Evolutionary conservation across 2,797 vertebrate genomes (phyloP).

Genomic region (Rachycentron canadum): DNA sequence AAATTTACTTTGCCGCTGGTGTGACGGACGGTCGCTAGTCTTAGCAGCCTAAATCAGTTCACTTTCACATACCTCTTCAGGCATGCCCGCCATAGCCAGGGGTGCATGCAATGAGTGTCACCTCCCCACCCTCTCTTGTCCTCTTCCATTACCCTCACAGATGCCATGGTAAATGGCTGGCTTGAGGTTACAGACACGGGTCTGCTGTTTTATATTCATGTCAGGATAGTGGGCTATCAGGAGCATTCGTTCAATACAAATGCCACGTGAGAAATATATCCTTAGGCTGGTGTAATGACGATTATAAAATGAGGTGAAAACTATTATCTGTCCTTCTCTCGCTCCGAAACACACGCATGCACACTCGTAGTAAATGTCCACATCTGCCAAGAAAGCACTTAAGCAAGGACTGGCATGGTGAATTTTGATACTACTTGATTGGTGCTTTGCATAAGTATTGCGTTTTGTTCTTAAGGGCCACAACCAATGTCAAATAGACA

Average conservation of each 20-base stretch:
- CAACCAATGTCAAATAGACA: slow-evolving; percentile 77
- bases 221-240: slow-evolving; percentile 46
- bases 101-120: slow-evolving; percentile 78
- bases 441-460: slow-evolving; percentile 75
- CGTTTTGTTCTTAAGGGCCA: slow-evolving; percentile 71
- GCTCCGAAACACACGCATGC: slow-evolving; percentile 34
- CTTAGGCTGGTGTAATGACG: slow-evolving; percentile 48
- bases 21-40: slow-evolving; percentile 75
- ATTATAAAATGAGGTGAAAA: slow-evolving; percentile 67
- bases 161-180: slow-evolving; percentile 72
- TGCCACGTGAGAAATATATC: slow-evolving; percentile 57
- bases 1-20: slow-evolving; percentile 80
- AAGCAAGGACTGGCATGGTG: slow-evolving; percentile 69
- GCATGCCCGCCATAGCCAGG: slow-evolving; percentile 63
- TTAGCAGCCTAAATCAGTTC: slow-evolving; percentile 80
- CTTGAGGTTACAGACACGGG: slow-evolving; percentile 68
- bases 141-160: slow-evolving; percentile 81
- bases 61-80: slow-evolving; percentile 78
- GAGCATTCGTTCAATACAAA: slow-evolving; percentile 60
- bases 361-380: slow-evolving; percentile 50
- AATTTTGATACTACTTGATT: slow-evolving; percentile 77
- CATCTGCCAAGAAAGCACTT: slow-evolving; percentile 84
- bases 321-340: slow-evolving; percentile 49
- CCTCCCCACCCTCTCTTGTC: slow-evolving; percentile 76
- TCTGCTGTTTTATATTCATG: slow-evolving; percentile 73